Evolutionary conservation across 2,113 vertebrate genomes (phyloP).

Genomic region (Tupaia chinensis): DNA sequence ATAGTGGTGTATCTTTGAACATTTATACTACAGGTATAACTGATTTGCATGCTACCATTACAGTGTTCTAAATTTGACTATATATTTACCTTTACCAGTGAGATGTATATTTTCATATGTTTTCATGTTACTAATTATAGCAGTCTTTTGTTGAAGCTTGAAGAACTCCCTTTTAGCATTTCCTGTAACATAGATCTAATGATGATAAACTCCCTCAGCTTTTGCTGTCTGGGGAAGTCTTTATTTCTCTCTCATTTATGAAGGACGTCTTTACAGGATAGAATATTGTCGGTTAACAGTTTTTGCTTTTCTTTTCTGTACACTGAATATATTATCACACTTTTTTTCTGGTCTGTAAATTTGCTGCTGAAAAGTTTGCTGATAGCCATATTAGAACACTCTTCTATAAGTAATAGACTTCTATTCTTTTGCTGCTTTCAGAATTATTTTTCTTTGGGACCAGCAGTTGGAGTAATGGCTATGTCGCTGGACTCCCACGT

Average conservation of each 20-base stretch:
- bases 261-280: background rate
- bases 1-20: background rate
- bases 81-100: background rate
- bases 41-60: background rate
- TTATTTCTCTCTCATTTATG: conserved; percentile 13
- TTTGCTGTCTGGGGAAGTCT: background rate
- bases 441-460: background rate
- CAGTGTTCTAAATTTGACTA: background rate
- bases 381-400: background rate
- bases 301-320: background rate
- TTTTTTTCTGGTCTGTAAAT: background rate
- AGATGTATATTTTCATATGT: background rate
- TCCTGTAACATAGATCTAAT: background rate
- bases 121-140: conserved; percentile 17
- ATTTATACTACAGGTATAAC: background rate
- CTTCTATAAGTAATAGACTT: background rate
- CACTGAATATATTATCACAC: background rate
- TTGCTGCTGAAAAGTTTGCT: conserved; percentile 23
- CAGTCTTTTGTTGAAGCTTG: conserved; percentile 7
- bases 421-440: conserved; percentile 35
- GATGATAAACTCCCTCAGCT: background rate
- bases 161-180: background rate
- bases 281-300: background rate
- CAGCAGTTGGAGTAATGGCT: too few species aligned
- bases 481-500: too few species aligned